These are phyloP conservation scores for Drosophila saltans DNA, from an alignment of 1,140 invertebrate species.

Conservation along the genomic window DNA sequence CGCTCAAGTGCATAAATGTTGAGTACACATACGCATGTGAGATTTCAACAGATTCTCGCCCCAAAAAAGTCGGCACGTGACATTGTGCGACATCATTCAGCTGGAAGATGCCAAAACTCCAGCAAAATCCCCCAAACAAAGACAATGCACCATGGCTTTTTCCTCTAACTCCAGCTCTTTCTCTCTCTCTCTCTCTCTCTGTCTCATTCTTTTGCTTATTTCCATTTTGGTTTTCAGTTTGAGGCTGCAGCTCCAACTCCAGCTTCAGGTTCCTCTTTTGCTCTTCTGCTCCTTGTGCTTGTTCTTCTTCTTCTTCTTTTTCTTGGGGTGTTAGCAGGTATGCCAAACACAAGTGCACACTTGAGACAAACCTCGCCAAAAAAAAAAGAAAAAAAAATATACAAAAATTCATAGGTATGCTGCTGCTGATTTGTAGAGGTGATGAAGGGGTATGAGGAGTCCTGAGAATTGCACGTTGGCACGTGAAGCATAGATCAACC, in stretches of 20 bases:
- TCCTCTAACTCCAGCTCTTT: neutral
- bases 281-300: no score
- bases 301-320: conserved; percentile 19
- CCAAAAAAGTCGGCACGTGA: conserved; percentile 65
- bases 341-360: conserved; percentile 70
- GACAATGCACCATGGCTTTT: conserved; percentile 24
- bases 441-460: conserved; percentile 8
- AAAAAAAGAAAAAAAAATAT: neutral
- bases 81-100: conserved; percentile 79
- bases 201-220: neutral
- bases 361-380: conserved; percentile 56
- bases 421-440: no score
- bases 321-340: conserved; percentile 38
- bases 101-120: conserved; percentile 65
- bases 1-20: conserved; percentile 76
- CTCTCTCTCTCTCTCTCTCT: neutral
- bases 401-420: no score
- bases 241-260: conserved; percentile 27
- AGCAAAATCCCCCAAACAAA: conserved; percentile 69
- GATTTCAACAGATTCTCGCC: conserved; percentile 21
- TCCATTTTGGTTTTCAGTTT: conserved; percentile 13
- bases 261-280: no score
- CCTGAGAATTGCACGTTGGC: conserved; percentile 66
- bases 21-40: conserved; percentile 48
- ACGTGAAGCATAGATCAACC: conserved; percentile 78